phyloP scores from a whole-genome alignment of 2,888 invertebrate genomes.

The Drosophila aldrichi region DNA sequence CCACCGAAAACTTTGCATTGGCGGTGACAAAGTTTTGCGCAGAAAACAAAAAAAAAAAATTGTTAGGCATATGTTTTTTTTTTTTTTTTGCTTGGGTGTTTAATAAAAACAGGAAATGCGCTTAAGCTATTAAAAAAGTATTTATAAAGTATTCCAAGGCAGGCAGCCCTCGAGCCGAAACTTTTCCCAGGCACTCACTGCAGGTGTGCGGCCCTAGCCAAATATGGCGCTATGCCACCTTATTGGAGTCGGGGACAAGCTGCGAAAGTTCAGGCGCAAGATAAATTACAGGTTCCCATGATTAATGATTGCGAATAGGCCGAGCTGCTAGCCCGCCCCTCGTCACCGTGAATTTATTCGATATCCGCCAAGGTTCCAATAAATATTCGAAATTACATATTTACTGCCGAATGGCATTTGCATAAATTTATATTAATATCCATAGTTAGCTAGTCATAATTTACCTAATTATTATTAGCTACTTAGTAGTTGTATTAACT shows the following conservation, averaged over 20 bases:
- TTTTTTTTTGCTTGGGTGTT: slow-evolving; percentile 38
- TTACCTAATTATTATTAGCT: background rate
- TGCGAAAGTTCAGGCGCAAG: slow-evolving; percentile 55
- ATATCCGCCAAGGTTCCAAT: slow-evolving; percentile 14
- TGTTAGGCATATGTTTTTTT: slow-evolving; percentile 61
- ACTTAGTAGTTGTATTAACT: background rate
- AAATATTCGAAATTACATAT: slow-evolving; percentile 21
- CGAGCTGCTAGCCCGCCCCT: slow-evolving; percentile 10
- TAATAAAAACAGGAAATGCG: slow-evolving; percentile 74
- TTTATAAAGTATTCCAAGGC: slow-evolving; percentile 72
- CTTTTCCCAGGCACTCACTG: slow-evolving; percentile 40
- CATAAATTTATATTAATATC: slow-evolving; percentile 17
- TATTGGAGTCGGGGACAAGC: slow-evolving; percentile 8
- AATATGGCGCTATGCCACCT: slow-evolving; percentile 3
- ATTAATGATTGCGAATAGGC: slow-evolving; percentile 73
- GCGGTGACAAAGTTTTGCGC: slow-evolving; percentile 67
- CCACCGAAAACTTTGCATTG: slow-evolving; percentile 65
- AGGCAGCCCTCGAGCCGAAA: slow-evolving; percentile 36
- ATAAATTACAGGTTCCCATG: slow-evolving; percentile 77
- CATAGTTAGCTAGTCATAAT: no score
- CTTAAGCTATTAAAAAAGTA: slow-evolving; percentile 80
- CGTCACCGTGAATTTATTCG: slow-evolving; percentile 17
- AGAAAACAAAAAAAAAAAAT: slow-evolving; percentile 51
- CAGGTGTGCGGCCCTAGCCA: slow-evolving; percentile 40
- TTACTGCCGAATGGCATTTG: slow-evolving; percentile 3